phyloP scores from a whole-genome alignment of 2,113 vertebrate species.

The Nothoprocta perdicaria region DNA sequence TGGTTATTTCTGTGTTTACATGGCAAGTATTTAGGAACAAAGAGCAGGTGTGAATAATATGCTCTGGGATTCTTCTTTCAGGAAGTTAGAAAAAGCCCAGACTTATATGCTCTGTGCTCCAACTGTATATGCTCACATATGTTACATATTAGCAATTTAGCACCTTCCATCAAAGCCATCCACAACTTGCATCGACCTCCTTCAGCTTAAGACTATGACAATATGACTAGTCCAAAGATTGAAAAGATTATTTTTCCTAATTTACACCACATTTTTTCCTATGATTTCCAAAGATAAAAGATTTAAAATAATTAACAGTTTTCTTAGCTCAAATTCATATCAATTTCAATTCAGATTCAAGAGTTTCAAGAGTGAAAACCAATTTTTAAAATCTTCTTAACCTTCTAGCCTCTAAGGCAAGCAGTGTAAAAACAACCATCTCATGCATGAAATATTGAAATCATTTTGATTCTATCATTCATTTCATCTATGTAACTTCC shows the following conservation, averaged over 20 bases:
- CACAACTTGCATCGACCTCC: neutral
- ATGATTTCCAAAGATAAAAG: neutral
- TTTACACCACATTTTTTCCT: neutral
- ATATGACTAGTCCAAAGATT: neutral
- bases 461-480: neutral
- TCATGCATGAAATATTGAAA: neutral
- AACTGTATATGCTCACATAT: neutral
- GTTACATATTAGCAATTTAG: neutral
- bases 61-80: neutral
- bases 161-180: neutral
- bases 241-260: neutral
- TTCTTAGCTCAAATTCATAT: neutral
- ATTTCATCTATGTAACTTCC: neutral
- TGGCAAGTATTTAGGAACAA: neutral
- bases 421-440: neutral
- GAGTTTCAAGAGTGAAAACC: neutral
- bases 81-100: neutral
- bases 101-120: neutral
- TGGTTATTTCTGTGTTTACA: neutral
- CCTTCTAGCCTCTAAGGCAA: neutral
- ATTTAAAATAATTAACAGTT: slow-evolving; percentile 10
- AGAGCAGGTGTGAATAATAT: neutral
- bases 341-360: neutral
- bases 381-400: neutral
- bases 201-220: neutral